phyloP scores from a whole-genome alignment of 2,113 vertebrate species.

The Clarias magur region DNA sequence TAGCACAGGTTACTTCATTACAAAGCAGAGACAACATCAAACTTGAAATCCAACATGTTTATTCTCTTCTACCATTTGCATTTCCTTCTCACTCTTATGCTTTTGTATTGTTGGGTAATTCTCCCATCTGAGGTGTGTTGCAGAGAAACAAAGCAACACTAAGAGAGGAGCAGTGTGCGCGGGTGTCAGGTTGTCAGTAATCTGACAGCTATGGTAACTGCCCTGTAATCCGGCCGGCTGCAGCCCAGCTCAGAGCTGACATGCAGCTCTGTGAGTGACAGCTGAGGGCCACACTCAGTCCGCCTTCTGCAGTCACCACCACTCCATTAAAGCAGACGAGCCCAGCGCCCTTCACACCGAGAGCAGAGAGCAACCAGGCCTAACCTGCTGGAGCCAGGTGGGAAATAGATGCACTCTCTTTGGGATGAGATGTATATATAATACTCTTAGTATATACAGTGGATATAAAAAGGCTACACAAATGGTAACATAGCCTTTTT shows the following conservation, averaged over 20 bases:
- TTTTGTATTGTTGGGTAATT: conserved; percentile 73
- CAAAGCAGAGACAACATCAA: conserved; percentile 72
- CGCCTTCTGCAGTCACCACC: conserved; percentile 98
- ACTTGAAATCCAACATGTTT: conserved; percentile 72
- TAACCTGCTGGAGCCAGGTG: conserved; percentile 87
- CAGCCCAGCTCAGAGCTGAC: conserved; percentile 97
- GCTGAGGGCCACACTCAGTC: conserved; percentile 97
- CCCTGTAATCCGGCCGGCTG: conserved; percentile 99
- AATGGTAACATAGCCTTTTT: neutral
- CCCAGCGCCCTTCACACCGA: conserved; percentile 80
- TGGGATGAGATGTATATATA: neutral
- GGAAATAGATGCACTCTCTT: conserved; percentile 69
- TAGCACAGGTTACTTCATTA: conserved; percentile 71
- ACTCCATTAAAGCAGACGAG: conserved; percentile 99
- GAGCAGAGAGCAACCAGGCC: conserved; percentile 73
- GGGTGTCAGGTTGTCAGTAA: conserved; percentile 99
- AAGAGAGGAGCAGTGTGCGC: conserved; percentile 92
- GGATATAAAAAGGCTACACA: neutral
- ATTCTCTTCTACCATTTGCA: conserved; percentile 45
- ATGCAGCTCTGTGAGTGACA: conserved; percentile 97
- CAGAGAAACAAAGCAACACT: conserved; percentile 91
- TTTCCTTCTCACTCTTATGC: conserved; percentile 5
- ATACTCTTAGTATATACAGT: conserved; percentile 1
- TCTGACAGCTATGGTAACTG: conserved; percentile 99
- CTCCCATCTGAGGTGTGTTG: conserved; percentile 79